Evolutionary conservation across 2,797 vertebrate species (phyloP), one percentile per base, ranked within the genome.

Genomic region (Sebastes iracundus): DNA sequence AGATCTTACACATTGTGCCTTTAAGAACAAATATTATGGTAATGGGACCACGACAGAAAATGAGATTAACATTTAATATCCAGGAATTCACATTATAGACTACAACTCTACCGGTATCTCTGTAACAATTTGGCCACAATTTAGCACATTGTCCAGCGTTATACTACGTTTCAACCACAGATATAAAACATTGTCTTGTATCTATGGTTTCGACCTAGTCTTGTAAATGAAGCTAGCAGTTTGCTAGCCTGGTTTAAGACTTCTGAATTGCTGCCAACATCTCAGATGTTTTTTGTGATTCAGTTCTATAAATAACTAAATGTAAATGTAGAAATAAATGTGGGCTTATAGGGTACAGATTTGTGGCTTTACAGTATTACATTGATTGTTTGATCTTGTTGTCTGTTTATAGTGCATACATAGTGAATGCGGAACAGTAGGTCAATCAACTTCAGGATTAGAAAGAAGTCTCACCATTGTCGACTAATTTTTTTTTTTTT

Each of bases 51-150:
- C 14, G 0, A 46, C 14, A 46, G 42, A 46, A 46, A 46, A 46
- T 46, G 0, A 46, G 42, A 46, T 18, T 16, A 46, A 46, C 42
- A 46, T 46, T 46, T 18, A 46, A 46, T 46, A 18, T 46, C 42
- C 3, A 46, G 42, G 42, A 46, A 46, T 18, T 46, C 42, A 46
- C 42, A 46, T 46, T 46, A 46, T 3, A 46, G 42, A 46, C 42
- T 18, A 7, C 42, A 1, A 18, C 42, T 46, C 38, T 42, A 42
- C 13, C 0, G 0, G 0, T 46, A 46, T 46, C 0, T 18, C 42
- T 46, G 42, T 46, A 16, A 46, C 42, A 46, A 46, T 46, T 46
- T 46, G 42, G 42, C 16, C 16, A 46, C 42, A 18, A 46, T 46
- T 46, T 46, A 46, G 16, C 42, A 46, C 42, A 46, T 18, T 46